These are phyloP conservation scores for Macropodus opercularis DNA, from an alignment of 2,797 vertebrate species.

Conservation along the genomic window DNA sequence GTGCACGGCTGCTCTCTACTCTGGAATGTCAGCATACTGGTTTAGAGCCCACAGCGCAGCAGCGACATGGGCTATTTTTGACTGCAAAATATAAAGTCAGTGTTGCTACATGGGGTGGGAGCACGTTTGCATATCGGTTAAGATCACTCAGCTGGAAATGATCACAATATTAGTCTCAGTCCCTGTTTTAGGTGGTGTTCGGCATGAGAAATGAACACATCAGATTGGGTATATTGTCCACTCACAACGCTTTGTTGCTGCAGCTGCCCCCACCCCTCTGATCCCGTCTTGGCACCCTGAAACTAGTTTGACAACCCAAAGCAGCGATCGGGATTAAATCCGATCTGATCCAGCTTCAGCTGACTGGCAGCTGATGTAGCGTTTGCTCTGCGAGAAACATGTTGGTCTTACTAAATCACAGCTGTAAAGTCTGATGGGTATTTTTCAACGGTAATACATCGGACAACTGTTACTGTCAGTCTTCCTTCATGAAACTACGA, in stretches of 20 bases:
- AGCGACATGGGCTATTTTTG: neutral
- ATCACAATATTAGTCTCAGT: neutral
- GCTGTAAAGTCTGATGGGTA: conserved; percentile 11
- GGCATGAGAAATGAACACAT: too few species aligned
- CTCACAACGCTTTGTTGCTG: conserved; percentile 17
- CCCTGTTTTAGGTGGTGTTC: too few species aligned
- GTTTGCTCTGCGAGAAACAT: neutral
- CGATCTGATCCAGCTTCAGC: neutral
- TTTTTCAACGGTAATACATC: conserved; percentile 14
- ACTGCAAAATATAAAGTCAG: neutral
- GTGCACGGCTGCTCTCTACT: neutral
- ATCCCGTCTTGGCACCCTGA: neutral
- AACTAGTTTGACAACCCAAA: conserved; percentile 34
- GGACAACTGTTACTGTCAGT: conserved; percentile 1
- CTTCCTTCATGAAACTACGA: neutral
- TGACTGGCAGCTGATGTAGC: neutral
- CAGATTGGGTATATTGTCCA: too few species aligned
- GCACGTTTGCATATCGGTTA: too few species aligned
- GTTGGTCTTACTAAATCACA: neutral
- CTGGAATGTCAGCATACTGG: conserved; percentile 32
- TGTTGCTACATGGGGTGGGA: neutral
- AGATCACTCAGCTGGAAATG: neutral
- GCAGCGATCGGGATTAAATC: conserved; percentile 9
- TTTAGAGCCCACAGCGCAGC: neutral
- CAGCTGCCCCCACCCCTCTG: neutral